A percentile compares a stretch with the other conserved stretches of the same genome.
Conservation (phyloP, 2,888 invertebrate genomes). For the Drosophila pullipes region DNA sequence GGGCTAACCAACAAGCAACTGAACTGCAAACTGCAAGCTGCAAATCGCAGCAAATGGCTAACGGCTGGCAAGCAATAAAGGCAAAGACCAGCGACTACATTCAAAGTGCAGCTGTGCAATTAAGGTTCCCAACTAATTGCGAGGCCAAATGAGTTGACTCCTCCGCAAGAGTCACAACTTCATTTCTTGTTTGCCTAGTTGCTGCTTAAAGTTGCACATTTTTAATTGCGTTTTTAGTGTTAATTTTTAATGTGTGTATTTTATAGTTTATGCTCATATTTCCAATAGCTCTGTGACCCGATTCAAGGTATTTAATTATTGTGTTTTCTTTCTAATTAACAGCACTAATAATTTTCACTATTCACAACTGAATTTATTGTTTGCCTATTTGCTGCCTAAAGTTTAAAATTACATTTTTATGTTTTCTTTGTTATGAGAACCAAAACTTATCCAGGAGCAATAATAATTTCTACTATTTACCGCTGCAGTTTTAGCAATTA, state of each 20-base stretch:
- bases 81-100: slow-evolving; percentile 43
- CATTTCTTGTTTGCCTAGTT: neutral
- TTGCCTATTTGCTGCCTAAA: too few relatives aligned
- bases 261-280: too few relatives aligned
- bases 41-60: slow-evolving; percentile 57
- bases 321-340: too few relatives aligned
- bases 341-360: neutral
- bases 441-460: too few relatives aligned
- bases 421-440: too few relatives aligned
- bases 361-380: too few relatives aligned
- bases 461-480: neutral
- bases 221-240: neutral
- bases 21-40: slow-evolving; percentile 36
- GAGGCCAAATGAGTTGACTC: slow-evolving; percentile 27
- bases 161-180: slow-evolving; percentile 39
- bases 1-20: slow-evolving; percentile 43
- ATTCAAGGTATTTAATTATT: too few relatives aligned
- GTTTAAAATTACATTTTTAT: too few relatives aligned
- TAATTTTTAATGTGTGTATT: too few relatives aligned
- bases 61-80: slow-evolving; percentile 35
- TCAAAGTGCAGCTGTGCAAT: slow-evolving; percentile 60
- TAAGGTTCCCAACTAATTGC: slow-evolving; percentile 60
- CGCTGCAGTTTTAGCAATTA: neutral
- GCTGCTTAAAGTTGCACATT: neutral
- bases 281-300: neutral